A percentile compares a stretch with the other conserved stretches of the same genome.
Conservation (phyloP, 2,888 invertebrate genomes). For the Rhorus exstirpatorius region DNA sequence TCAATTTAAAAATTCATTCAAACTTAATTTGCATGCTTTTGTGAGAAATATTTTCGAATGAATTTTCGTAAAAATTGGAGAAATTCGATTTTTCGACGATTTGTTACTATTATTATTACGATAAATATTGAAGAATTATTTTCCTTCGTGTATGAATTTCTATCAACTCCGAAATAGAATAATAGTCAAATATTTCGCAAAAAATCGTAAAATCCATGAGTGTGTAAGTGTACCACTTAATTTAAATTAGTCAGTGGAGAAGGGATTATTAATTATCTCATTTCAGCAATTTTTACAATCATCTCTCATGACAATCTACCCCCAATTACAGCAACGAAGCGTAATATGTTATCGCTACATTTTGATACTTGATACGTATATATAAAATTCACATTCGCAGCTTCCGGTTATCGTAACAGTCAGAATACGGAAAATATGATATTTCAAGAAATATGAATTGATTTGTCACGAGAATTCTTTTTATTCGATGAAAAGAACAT, state of each 20-base stretch:
- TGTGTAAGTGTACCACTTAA: background rate
- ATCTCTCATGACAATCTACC: background rate
- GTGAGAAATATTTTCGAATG: background rate
- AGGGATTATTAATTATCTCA: constrained; percentile 27
- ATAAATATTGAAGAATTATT: too few species aligned
- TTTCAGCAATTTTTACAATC: constrained; percentile 27
- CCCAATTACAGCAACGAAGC: constrained; percentile 12
- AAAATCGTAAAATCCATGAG: background rate
- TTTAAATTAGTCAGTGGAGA: constrained; percentile 12
- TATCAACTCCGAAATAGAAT: background rate
- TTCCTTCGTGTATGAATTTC: too few species aligned
- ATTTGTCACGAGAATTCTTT: background rate
- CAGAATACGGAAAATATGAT: constrained; percentile 7
- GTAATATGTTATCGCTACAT: background rate
- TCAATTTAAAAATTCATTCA: too few species aligned
- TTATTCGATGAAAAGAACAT: too few species aligned
- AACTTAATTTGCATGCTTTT: background rate
- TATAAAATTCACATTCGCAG: background rate
- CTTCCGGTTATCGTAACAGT: constrained; percentile 3
- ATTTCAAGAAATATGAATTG: background rate
- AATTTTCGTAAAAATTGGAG: background rate
- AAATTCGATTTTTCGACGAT: too few species aligned
- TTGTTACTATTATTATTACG: too few species aligned
- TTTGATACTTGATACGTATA: background rate
- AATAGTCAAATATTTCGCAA: background rate